Conservation (phyloP, 2,888 invertebrate species). For the Ornithoptera alexandrae region DNA sequence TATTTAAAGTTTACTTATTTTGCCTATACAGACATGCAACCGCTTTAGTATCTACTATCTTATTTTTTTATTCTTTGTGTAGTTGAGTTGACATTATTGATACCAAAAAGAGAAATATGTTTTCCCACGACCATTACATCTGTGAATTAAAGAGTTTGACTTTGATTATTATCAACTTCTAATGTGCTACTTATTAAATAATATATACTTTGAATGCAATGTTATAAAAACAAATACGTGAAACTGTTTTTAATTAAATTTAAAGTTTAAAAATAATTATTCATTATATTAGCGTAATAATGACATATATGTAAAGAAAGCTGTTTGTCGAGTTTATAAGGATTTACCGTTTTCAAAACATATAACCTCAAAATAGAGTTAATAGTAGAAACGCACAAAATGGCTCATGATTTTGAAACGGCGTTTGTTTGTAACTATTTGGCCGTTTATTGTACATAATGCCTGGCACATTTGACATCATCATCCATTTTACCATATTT, state of each 20-base stretch:
- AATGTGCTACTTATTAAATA: neutral
- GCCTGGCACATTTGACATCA: slow-evolving; percentile 59
- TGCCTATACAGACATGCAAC: slow-evolving; percentile 72
- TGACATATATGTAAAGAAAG: slow-evolving; percentile 36
- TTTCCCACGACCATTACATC: slow-evolving; percentile 64
- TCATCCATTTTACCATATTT: slow-evolving; percentile 60
- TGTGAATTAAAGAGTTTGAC: slow-evolving; percentile 72
- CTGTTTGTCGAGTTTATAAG: slow-evolving; percentile 39
- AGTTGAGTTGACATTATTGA: slow-evolving; percentile 59
- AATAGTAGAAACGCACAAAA: slow-evolving; percentile 59
- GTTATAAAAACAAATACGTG: neutral
- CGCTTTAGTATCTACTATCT: slow-evolving; percentile 72
- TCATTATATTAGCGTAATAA: neutral
- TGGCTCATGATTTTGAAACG: slow-evolving; percentile 61
- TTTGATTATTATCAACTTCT: slow-evolving; percentile 51
- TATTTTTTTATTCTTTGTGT: slow-evolving; percentile 65
- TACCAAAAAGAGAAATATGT: slow-evolving; percentile 56
- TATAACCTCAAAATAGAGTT: slow-evolving; percentile 33
- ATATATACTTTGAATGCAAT: neutral
- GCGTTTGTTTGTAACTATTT: slow-evolving; percentile 50
- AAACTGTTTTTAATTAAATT: neutral
- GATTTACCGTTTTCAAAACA: neutral
- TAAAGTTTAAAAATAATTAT: neutral
- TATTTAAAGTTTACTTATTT: slow-evolving; percentile 49
- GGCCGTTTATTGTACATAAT: slow-evolving; percentile 34